Evolutionary conservation across 2,797 vertebrate genomes (phyloP).

Genomic region (Epinephelus awoara): DNA sequence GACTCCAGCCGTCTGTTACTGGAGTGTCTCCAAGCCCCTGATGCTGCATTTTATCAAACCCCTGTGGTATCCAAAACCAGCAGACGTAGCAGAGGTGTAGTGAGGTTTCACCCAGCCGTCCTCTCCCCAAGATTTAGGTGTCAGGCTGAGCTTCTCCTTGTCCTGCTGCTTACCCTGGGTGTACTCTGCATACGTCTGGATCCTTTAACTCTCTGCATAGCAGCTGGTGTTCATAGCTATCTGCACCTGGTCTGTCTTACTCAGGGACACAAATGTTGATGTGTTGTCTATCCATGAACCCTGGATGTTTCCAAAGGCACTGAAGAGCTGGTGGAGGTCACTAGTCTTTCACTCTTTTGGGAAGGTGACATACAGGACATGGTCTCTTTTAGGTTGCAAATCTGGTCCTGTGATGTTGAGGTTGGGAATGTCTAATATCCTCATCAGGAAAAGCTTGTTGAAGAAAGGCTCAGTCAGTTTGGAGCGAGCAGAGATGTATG

Average conservation of each 20-base stretch:
- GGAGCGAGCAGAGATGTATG: conserved; percentile 90
- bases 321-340: conserved; percentile 98
- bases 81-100: conserved; percentile 67
- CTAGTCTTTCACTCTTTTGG: conserved; percentile 99
- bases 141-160: conserved; percentile 86
- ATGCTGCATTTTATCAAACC: conserved; percentile 89
- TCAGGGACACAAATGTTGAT: conserved; percentile 95
- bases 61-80: conserved; percentile 75
- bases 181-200: conserved; percentile 98
- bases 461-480: conserved; percentile 96
- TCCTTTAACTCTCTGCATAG: conserved; percentile 97
- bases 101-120: conserved; percentile 90
- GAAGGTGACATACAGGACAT: conserved; percentile 97
- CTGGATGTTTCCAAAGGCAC: conserved; percentile 99
- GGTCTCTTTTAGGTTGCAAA: conserved; percentile 95
- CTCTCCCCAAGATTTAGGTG: conserved; percentile 87
- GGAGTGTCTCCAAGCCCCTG: conserved; percentile 72
- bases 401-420: conserved; percentile 98
- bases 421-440: conserved; percentile 98
- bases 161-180: conserved; percentile 89
- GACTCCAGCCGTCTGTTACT: conserved; percentile 81
- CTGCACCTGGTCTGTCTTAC: conserved; percentile 96
- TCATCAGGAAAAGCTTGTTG: conserved; percentile 99
- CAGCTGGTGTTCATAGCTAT: conserved; percentile 98
- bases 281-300: conserved; percentile 97